Conservation (phyloP, 2,113 vertebrate species). For the Megaceryle maxima region DNA sequence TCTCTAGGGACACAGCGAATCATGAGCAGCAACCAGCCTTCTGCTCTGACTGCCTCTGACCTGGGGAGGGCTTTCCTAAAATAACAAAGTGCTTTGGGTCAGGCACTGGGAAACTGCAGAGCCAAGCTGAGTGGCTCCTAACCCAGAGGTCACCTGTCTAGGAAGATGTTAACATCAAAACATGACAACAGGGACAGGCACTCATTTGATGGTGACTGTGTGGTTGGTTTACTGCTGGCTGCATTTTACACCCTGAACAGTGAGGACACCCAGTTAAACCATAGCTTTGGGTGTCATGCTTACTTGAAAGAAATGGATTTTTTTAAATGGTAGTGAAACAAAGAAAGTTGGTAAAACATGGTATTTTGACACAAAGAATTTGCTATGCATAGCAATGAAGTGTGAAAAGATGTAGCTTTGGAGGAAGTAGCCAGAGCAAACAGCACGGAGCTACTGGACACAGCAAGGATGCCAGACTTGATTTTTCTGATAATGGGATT, state of each 20-base stretch:
- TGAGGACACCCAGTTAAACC: neutral
- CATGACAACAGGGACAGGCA: neutral
- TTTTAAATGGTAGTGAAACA: neutral
- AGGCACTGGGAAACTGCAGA: rapidly evolving
- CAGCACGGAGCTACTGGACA: neutral
- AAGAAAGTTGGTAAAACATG: neutral
- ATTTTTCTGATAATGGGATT: neutral
- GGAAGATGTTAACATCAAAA: neutral
- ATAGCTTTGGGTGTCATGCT: neutral
- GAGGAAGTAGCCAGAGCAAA: neutral
- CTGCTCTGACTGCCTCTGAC: neutral
- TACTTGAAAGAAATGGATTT: neutral
- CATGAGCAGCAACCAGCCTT: rapidly evolving
- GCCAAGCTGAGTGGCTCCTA: neutral
- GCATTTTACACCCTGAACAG: neutral
- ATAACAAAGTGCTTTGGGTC: neutral
- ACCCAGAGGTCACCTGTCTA: neutral
- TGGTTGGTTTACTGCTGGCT: neutral
- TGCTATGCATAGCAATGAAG: neutral
- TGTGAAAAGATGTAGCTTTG: neutral
- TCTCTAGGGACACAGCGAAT: neutral
- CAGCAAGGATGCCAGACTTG: neutral
- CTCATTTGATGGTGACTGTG: rapidly evolving
- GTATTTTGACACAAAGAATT: neutral
- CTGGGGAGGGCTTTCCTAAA: neutral